Conservation (phyloP, 2,888 invertebrate genomes). For the Nomada fabriciana region DNA sequence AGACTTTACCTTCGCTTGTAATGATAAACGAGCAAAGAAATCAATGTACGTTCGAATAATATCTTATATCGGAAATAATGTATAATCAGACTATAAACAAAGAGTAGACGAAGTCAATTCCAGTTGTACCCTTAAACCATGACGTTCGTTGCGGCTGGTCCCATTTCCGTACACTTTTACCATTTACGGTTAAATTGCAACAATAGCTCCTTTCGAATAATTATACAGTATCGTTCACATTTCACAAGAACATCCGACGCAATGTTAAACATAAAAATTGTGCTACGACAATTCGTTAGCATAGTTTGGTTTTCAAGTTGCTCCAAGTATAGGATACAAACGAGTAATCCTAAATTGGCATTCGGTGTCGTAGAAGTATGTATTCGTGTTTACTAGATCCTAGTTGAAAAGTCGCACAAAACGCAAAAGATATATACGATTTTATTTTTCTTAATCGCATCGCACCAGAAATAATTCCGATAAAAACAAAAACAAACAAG, state of each 20-base stretch:
- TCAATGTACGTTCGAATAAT: slow-evolving; percentile 1
- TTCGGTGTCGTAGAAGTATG: slow-evolving; percentile 61
- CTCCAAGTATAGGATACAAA: slow-evolving; percentile 33
- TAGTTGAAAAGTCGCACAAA: slow-evolving; percentile 31
- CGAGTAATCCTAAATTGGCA: slow-evolving; percentile 53
- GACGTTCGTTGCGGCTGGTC: slow-evolving; percentile 51
- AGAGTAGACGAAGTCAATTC: slow-evolving; percentile 42
- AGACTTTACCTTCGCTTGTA: slow-evolving; percentile 11
- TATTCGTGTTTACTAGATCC: slow-evolving; percentile 37
- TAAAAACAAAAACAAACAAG: slow-evolving; percentile 4
- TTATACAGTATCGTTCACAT: not conserved
- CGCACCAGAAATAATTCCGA: not conserved
- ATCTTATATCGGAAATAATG: slow-evolving; percentile 4
- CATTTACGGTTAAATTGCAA: not conserved
- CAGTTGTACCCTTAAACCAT: slow-evolving; percentile 25
- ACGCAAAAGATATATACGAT: slow-evolving; percentile 13
- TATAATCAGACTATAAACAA: slow-evolving; percentile 10
- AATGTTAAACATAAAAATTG: slow-evolving; percentile 39
- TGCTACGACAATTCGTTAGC: slow-evolving; percentile 41
- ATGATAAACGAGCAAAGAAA: slow-evolving; percentile 11
- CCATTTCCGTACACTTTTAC: slow-evolving; percentile 37
- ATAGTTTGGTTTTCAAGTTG: slow-evolving; percentile 36
- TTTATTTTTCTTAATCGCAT: slow-evolving; percentile 11
- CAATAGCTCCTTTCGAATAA: not conserved
- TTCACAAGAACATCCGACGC: slow-evolving; percentile 54